Base-by-base conservation (phyloP, 2,888 invertebrate species). In the Drosophila kambysellisi region DNA sequence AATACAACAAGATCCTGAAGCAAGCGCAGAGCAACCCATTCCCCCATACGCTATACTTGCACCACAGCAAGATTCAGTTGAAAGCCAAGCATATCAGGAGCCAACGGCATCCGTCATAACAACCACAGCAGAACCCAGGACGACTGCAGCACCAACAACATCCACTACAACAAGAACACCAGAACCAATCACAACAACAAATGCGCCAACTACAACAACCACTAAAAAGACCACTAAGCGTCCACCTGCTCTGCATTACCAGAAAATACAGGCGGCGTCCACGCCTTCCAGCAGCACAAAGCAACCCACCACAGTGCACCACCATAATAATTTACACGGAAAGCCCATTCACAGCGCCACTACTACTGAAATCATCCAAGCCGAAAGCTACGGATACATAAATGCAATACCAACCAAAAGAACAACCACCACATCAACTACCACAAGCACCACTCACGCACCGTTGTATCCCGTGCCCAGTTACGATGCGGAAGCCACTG, bases 401-500 rank as follows among this genome's bases (percentile, higher is more conserved):
- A 87, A 83, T 50, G 66, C 66, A 0, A 11, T 79, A 20, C 59
- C 74, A 7, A 9, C 64, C 0, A 70, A 59, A n/a, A 61, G 74
- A 17, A 68, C 74, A 65, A 65, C 79, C 4, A 70, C 71, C 17
- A 74, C 68, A 41, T 58, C 76, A 29, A 82, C 77, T 11, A 76
- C 75, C 46, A 71, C 72, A 2, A 74, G 62, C 69, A 73, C 81
- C 74, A 60, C 83, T 0, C 82, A 78, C 1, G 76, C 79, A 3
- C 81, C 89, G 0, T 65, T 84, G 1, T 91, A 92, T 64, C 92
- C 92, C 0, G 66, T 92, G 50, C 92, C 91, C 17, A 79, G 68
- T 25, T 90, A 86, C 58, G 76, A 79, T 53, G 57, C 72, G 0
- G 79, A 76, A 20, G 69, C 74, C 41, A 48, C 62, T 4, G 65